These are phyloP conservation scores for Liparis tanakae DNA, from an alignment of 2,797 vertebrate species.

Conservation along the genomic window DNA sequence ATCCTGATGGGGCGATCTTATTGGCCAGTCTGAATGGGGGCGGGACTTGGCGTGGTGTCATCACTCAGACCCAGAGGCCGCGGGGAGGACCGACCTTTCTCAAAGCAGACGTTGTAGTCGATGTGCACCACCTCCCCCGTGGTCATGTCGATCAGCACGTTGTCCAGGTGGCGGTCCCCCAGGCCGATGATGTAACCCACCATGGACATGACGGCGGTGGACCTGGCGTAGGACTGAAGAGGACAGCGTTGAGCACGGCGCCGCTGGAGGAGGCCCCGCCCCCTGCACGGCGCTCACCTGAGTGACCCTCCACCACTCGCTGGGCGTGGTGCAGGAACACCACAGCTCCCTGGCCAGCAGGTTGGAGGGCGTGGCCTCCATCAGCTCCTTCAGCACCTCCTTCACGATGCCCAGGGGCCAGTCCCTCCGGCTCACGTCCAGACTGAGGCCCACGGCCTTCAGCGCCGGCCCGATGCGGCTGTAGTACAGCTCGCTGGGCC, in stretches of 20 bases:
- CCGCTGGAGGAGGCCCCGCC: too few species aligned
- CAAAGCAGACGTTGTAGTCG: slow-evolving; percentile 99
- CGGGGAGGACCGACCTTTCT: slow-evolving; percentile 88
- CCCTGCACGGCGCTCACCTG: slow-evolving; percentile 82
- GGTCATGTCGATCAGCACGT: slow-evolving; percentile 99
- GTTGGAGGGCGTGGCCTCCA: slow-evolving; percentile 96
- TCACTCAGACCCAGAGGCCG: too few species aligned
- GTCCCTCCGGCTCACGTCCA: slow-evolving; percentile 94
- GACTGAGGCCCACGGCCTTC: slow-evolving; percentile 92
- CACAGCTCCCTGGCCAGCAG: slow-evolving; percentile 98
- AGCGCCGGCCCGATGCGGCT: slow-evolving; percentile 96
- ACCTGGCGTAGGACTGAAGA: slow-evolving; percentile 93
- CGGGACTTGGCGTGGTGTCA: neutral
- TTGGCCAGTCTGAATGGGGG: too few species aligned
- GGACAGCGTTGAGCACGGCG: neutral
- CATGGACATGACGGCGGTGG: slow-evolving; percentile 99
- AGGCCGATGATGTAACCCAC: slow-evolving; percentile 99
- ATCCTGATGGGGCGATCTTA: too few species aligned
- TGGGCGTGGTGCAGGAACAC: slow-evolving; percentile 96
- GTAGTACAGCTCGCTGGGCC: slow-evolving; percentile 98
- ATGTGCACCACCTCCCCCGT: slow-evolving; percentile 99
- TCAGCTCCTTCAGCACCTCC: slow-evolving; percentile 94
- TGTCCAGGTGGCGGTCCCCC: slow-evolving; percentile 98
- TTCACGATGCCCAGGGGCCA: slow-evolving; percentile 98
- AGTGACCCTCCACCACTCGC: slow-evolving; percentile 98